Percentiles rank a stretch among this genome's conserved stretches.
Evolutionary conservation across 2,113 vertebrate species (phyloP).

Genomic region (Tursiops truncatus): DNA sequence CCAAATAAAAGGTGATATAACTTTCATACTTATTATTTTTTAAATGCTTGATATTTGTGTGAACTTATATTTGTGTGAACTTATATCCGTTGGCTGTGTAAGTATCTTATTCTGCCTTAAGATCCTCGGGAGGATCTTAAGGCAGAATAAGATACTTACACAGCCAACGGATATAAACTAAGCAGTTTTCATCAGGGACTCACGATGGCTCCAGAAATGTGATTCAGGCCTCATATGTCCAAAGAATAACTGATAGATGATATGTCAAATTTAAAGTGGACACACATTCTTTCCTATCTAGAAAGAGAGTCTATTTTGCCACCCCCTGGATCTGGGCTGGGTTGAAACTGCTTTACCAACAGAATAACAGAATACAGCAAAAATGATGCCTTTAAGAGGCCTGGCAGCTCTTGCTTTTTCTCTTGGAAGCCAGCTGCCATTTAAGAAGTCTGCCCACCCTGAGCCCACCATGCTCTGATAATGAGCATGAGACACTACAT

Average conservation of each 20-base stretch:
- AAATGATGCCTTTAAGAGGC: not conserved
- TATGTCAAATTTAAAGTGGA: conserved; percentile 27
- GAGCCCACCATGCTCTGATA: not conserved
- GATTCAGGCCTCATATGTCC: conserved; percentile 21
- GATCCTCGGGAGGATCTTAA: not conserved
- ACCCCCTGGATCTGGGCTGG: not conserved
- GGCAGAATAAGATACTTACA: conserved; percentile 17
- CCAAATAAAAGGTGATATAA: conserved; percentile 14
- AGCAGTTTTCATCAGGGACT: not conserved
- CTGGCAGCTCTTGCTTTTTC: not conserved
- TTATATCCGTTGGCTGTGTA: no score
- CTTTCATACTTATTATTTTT: conserved; percentile 51
- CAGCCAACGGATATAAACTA: conserved; percentile 13
- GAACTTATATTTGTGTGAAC: not conserved
- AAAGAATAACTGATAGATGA: conserved; percentile 33
- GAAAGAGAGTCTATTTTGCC: not conserved
- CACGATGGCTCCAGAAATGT: not conserved
- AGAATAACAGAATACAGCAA: conserved; percentile 2
- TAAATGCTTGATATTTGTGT: conserved; percentile 36
- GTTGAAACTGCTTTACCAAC: not conserved
- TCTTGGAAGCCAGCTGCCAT: not conserved
- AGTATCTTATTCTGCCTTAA: no score
- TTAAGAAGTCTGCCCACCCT: not conserved
- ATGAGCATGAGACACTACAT: not conserved
- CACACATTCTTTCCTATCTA: not conserved